Evolutionary conservation across 2,113 vertebrate genomes (phyloP), one percentile per base, ranked within the genome.

Genomic region (Saimiri boliviensis): DNA sequence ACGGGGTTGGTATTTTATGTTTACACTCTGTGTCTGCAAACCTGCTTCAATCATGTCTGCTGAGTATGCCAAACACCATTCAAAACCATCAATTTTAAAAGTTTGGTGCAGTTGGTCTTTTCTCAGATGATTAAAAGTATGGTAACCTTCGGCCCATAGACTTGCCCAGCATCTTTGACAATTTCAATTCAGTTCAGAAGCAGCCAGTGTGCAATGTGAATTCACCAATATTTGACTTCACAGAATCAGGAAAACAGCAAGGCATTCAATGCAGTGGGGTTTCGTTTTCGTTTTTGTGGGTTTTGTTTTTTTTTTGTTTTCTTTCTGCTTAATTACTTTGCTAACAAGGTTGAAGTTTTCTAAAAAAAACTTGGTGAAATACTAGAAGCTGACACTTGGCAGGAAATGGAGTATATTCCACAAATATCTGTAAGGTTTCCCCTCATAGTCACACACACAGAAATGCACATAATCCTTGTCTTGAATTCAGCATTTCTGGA

Each of bases 371-470:
- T 9, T 94, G 93, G 93, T 79, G 93, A 92, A 92, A 47, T 70
- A 42, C 40, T 89, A 70, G 84, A 91, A 79, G 32, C 84, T 73
- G 60, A 80, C 2, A 56, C 80, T 96, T 96, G 93, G 89, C 89
- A 97, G 81, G 21, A 58, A 86, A 93, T 47, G 68, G 70, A 81
- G 84, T 89, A 87, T 47, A 81, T 87, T 97, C 93, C 93, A 86
- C 95, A 98, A 97, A 93, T 83, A 97, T 97, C 70, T 93, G 56
- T 37, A 66, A 91, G 56, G 66, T 56, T 94, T 97, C 60, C 47
- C 73, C 35, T 45, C 85, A 20, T 84, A 56, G 40, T 25, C 74
- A 68, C 60, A 86, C 40, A 45, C 27, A 70, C 27, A 66, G 40
- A 91, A 19, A 73, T 23, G 54, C n/a, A 80, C 60, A 45, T 8